Base-by-base conservation (phyloP, 1,140 invertebrate species). In the Agrilus planipennis region DNA sequence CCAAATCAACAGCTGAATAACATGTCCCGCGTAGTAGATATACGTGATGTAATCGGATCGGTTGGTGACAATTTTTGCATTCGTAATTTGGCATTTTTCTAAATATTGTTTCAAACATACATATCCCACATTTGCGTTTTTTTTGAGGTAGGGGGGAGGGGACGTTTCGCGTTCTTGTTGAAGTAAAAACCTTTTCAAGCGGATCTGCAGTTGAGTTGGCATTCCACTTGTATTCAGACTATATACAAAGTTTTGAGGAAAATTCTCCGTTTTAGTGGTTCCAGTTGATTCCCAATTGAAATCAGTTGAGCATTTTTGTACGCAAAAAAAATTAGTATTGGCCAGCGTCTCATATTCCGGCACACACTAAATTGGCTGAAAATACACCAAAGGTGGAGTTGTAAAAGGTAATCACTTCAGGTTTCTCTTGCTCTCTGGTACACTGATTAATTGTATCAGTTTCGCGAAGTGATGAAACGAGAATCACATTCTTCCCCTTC, bases 321-420 rank as follows among this genome's bases (percentile, higher is more conserved):
- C 3, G 28, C 4, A 29, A 11, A 29, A n/a, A 29, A 29, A 12
- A 29, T 15, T 4, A 29, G 11, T 15, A 29, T 29, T 4, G 3
- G 28, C 28, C 28, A 29, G 11, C 28, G 28, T 29, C 28, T 29
- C 15, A 29, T 29, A 29, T 29, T 29, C 11, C 28, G 6, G n/a
- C 6, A 6, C 23, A 25, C 23, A 25, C n/a, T n/a, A n/a, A n/a
- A n/a, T n/a, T 25, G 23, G 23, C 6, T 25, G 23, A n/a, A 15
- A 12, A 29, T 29, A 29, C 28, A 29, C 28, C 11, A 29, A 11
- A 11, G n/a, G n/a, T 29, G n/a, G 28, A 12, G 4, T n/a, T 4
- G 15, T 29, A 12, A 15, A 12, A 29, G 22, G 15, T 12, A 12
- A 4, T 29, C 15, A 29, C 15, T 6, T 7, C 23, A 25, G 23